Evolutionary conservation across 2,888 invertebrate genomes (phyloP), one percentile per base, ranked within the genome.

Genomic region (Nomada flava): DNA sequence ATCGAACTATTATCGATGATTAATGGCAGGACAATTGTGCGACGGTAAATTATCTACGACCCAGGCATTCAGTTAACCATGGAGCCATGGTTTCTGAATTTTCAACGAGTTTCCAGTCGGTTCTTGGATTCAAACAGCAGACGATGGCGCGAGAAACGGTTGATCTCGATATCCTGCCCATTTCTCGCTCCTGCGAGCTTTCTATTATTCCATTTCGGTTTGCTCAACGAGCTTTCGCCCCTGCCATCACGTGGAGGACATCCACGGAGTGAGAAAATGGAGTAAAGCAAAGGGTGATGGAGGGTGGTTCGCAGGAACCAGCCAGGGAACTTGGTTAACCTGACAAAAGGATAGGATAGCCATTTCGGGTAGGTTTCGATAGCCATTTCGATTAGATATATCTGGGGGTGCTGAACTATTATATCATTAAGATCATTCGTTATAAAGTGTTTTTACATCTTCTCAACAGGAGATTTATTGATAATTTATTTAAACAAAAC

Each of bases 191-290:
- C 81, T 68, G 76, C 88, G 76, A 88, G 78, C 84, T 85, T 82
- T 89, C 83, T 86, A 88, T 89, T 89, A 89, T 88, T 86, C 88
- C 86, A 87, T 86, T 84, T 86, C 84, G 86, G 78, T 86, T 86
- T 88, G 77, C 84, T 83, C 78, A 79, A 52, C 67, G 79, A 79
- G 74, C 70, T 79, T 74, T 69, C 77, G 50, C 68, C 53, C 20
- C 15, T 55, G 20, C 47, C 57, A 15, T 20, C 26, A n/a, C 57
- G 20, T 9, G 23, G 55, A 59, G 15, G 13, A 20, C 23, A 67
- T 20, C 68, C 42, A 10, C 47, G 47, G 29, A 20, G 62, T 15
- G 53, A 20, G 64, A 70, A 52, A 59, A 76, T 71, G 26, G 59
- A 73, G 29, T 18, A 11, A 57, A 50, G 11, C 13, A 18, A 10